Base-by-base conservation (phyloP, 2,797 vertebrate species). In the Parotocinclus haroldoi region DNA sequence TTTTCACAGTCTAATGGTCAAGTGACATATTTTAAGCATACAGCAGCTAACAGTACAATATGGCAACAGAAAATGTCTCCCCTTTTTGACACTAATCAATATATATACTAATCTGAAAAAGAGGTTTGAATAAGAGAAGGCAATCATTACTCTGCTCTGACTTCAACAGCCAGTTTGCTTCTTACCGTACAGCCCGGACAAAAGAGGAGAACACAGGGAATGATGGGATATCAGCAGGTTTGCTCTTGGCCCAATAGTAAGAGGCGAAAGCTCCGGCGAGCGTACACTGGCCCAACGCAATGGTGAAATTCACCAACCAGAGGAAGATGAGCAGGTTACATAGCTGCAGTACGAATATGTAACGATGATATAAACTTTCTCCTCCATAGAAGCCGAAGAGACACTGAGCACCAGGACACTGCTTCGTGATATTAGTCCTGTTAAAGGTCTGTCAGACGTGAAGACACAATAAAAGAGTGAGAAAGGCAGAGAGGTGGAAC, bases 201-300 rank as follows among this genome's bases (percentile, higher is more conserved):
- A 98, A 96, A 0, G 95, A 88, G 49, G 88, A 87, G 58, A 93
- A 90, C 13, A 98, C 87, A 0, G 94, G 93, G 71, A 88, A 89
- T 0, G 88, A 56, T 6, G 94, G 92, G 40, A 97, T 90, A 65
- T 96, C 94, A 7, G 88, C 85, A 2, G 94, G 94, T 68, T 95
- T 98, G 50, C 81, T 89, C 67, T 78, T 87, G 70, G 95, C 91
- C 95, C 95, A 98, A 79, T 98, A 98, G 62, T 94, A 96, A 40
- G 91, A 90, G 36, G 94, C 91, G 53, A 97, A 98, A 53, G 93
- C 87, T 77, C 95, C 95, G 3, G 94, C 94, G 61, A 98, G 88
- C 7, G 94, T 88, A 82, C 93, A 95, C 79, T 96, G 94, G 77
- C 92, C 92, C 83, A 98, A 77, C 0, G 95, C 94, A 75, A 93